Conservation (phyloP, 2,888 invertebrate genomes). For the Diplolepis rosae region DNA sequence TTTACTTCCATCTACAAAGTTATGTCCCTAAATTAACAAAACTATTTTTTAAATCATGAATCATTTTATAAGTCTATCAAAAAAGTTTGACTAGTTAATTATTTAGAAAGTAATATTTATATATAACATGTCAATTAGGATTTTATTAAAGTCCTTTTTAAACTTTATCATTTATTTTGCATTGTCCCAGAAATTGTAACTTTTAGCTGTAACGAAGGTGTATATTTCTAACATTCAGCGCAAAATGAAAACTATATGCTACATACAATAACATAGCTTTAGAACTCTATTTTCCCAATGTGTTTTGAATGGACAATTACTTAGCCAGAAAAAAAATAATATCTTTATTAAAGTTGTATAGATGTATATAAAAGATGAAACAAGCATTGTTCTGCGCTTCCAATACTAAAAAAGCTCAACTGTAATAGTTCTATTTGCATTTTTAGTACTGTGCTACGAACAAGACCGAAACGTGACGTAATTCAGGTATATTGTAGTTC, state of each 20-base stretch:
- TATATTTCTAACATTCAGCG: background rate
- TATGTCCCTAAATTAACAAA: no score
- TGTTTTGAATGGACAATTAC: background rate
- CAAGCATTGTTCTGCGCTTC: conserved; percentile 7
- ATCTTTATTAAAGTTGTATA: conserved; percentile 15
- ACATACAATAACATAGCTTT: background rate
- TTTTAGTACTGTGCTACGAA: background rate
- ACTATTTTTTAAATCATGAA: no score
- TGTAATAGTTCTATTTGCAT: conserved; percentile 19
- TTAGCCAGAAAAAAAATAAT: background rate
- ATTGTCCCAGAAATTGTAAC: no score
- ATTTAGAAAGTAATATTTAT: no score
- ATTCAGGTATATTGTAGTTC: conserved; percentile 2
- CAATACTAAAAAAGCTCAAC: conserved; percentile 16
- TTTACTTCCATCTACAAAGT: no score
- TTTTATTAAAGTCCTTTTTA: no score
- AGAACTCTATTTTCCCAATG: background rate
- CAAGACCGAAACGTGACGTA: conserved; percentile 1
- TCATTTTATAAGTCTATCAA: no score
- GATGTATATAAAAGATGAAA: background rate
- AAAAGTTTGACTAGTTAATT: no score
- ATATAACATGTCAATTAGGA: no score
- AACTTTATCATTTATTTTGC: no score
- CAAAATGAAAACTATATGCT: background rate
- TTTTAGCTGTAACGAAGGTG: no score